phyloP scores from a whole-genome alignment of 2,113 vertebrate species.

The Sisor rabdophorus region DNA sequence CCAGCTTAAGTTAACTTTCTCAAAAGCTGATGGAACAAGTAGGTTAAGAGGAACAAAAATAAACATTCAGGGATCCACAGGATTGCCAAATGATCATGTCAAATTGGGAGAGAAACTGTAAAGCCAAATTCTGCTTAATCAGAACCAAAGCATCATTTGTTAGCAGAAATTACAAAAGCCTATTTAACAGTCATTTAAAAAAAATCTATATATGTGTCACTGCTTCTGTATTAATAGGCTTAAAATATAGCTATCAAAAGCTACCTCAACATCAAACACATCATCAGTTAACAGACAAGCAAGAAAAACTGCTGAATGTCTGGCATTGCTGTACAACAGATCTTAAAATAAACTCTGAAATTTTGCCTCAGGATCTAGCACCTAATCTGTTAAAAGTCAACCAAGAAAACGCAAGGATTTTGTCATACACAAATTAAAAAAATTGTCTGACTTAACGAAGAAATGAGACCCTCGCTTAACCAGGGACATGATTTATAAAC shows the following conservation, averaged over 20 bases:
- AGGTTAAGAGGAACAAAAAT: neutral
- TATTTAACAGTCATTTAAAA: neutral
- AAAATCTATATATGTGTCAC: neutral
- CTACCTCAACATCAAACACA: neutral
- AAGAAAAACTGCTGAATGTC: constrained; percentile 7
- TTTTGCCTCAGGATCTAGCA: constrained; percentile 36
- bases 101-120: neutral
- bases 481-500: constrained; percentile 65
- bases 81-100: neutral
- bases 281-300: constrained; percentile 12
- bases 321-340: neutral
- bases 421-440: constrained; percentile 45
- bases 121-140: neutral
- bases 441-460: constrained; percentile 27
- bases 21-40: neutral
- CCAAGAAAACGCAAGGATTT: constrained; percentile 12
- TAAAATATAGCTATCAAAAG: constrained; percentile 3
- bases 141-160: neutral
- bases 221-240: constrained; percentile 7
- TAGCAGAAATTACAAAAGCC: neutral
- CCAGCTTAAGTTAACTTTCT: neutral
- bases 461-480: constrained; percentile 58
- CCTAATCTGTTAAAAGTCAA: constrained; percentile 53
- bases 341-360: constrained; percentile 24
- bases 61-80: neutral